These are phyloP conservation scores for Saccostrea glomerata DNA, from an alignment of 1,140 invertebrate genomes.

Conservation along the genomic window DNA sequence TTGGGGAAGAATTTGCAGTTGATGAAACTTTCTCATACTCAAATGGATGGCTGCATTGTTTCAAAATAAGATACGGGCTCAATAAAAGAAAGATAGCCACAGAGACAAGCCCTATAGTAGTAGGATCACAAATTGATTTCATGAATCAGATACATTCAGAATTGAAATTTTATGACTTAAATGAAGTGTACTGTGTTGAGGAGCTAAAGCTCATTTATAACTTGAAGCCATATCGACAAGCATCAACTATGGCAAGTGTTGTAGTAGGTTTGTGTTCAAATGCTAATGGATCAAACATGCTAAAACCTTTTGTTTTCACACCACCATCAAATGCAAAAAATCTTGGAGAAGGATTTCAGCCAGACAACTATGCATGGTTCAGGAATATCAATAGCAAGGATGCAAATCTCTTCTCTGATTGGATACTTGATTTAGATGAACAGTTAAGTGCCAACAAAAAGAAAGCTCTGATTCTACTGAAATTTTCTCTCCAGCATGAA, in stretches of 20 bases:
- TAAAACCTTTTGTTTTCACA: slow-evolving; percentile 24
- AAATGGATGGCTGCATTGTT: slow-evolving; percentile 37
- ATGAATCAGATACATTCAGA: slow-evolving; percentile 4
- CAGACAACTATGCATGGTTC: slow-evolving; percentile 25
- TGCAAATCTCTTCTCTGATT: slow-evolving; percentile 12
- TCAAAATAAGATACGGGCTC: slow-evolving; percentile 31
- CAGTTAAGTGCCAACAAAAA: not conserved
- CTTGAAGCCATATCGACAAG: slow-evolving; percentile 26
- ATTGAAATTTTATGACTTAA: slow-evolving; percentile 35
- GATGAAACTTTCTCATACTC: slow-evolving; percentile 6
- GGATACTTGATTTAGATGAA: slow-evolving; percentile 16
- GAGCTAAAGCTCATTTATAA: slow-evolving; percentile 29
- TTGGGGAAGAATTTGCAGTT: slow-evolving; percentile 31
- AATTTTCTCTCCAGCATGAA: slow-evolving; percentile 32
- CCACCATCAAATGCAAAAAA: not conserved
- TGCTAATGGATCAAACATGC: slow-evolving; percentile 36
- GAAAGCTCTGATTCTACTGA: slow-evolving; percentile 21
- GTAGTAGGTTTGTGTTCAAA: slow-evolving; percentile 30
- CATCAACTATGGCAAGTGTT: not conserved
- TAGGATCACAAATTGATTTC: slow-evolving; percentile 23
- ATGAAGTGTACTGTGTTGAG: slow-evolving; percentile 37
- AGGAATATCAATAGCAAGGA: not conserved
- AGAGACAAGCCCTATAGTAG: not conserved
- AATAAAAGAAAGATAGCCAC: slow-evolving; percentile 4
- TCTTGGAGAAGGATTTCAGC: slow-evolving; percentile 29